Evolutionary conservation across 2,113 vertebrate species (phyloP).

Genomic region (Lates calcarifer): DNA sequence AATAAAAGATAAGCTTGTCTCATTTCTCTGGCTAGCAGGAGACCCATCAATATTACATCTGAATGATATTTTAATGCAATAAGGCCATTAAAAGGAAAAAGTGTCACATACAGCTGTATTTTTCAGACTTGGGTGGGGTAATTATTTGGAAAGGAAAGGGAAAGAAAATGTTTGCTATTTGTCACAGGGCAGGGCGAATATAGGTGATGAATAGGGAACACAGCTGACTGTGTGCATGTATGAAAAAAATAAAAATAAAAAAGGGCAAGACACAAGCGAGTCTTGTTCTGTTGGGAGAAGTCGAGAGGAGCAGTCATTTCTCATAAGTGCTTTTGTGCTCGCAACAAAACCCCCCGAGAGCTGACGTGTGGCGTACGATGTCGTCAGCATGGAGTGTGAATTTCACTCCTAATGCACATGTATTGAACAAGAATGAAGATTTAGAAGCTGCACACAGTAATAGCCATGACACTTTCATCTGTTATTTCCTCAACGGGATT

Average conservation of each 20-base stretch:
- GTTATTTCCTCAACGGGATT: not conserved
- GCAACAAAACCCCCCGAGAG: slow-evolving; percentile 16
- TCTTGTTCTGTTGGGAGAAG: slow-evolving; percentile 18
- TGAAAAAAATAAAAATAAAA: not conserved
- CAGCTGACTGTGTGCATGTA: not conserved
- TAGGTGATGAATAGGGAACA: not conserved
- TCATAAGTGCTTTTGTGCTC: slow-evolving; percentile 30
- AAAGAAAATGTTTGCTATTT: slow-evolving; percentile 40
- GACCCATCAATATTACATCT: slow-evolving; percentile 62
- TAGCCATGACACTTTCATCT: not conserved
- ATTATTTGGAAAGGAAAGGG: not conserved
- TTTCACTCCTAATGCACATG: not conserved
- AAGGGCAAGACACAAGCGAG: not conserved
- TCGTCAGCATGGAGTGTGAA: not conserved
- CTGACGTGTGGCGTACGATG: slow-evolving; percentile 23
- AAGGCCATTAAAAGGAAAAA: slow-evolving; percentile 16
- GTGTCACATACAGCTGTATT: not conserved
- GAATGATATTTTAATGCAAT: slow-evolving; percentile 36
- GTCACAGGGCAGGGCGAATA: slow-evolving; percentile 26
- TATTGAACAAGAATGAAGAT: not conserved
- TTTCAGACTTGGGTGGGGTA: not conserved
- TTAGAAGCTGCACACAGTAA: not conserved
- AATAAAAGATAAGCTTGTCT: slow-evolving; percentile 70
- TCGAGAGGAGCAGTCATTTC: slow-evolving; percentile 16
- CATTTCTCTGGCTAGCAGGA: slow-evolving; percentile 43